Evolutionary conservation across 2,113 vertebrate species (phyloP).

Genomic region (Dasypus novemcinctus): DNA sequence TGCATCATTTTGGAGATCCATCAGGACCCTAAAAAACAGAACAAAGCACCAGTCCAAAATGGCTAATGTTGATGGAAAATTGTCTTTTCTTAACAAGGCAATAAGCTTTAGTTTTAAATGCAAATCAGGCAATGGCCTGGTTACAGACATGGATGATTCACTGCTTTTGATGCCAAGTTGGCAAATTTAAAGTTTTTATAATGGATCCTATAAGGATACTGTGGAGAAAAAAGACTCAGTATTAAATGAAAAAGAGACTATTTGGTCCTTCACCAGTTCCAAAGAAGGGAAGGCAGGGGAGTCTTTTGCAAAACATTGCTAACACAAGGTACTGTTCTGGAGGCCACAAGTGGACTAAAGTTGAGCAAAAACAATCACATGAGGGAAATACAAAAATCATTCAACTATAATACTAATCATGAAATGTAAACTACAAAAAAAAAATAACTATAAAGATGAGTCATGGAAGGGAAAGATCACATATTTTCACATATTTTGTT

Average conservation of each 20-base stretch:
- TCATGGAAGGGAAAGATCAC: background rate
- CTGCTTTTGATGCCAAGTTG: constrained; percentile 8
- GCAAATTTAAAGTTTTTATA: constrained; percentile 36
- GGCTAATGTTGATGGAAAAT: constrained; percentile 15
- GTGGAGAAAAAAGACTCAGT: background rate
- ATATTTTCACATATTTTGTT: background rate
- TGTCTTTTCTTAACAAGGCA: constrained; percentile 55
- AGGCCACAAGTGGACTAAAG: background rate
- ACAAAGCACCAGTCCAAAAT: background rate
- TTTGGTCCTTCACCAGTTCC: background rate
- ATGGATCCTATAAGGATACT: background rate
- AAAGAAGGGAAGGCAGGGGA: background rate
- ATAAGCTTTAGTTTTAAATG: constrained; percentile 10
- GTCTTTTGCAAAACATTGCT: background rate
- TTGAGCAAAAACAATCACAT: background rate
- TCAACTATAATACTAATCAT: background rate
- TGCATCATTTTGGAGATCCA: background rate
- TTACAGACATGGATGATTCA: constrained; percentile 29
- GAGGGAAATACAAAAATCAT: background rate
- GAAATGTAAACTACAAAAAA: background rate
- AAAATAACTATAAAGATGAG: background rate
- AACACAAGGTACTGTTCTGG: background rate
- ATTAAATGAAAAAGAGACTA: background rate
- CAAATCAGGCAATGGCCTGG: constrained; percentile 38
- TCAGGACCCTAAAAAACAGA: background rate